Conservation (phyloP, 1,140 invertebrate species). For the Tribolium castaneum region DNA sequence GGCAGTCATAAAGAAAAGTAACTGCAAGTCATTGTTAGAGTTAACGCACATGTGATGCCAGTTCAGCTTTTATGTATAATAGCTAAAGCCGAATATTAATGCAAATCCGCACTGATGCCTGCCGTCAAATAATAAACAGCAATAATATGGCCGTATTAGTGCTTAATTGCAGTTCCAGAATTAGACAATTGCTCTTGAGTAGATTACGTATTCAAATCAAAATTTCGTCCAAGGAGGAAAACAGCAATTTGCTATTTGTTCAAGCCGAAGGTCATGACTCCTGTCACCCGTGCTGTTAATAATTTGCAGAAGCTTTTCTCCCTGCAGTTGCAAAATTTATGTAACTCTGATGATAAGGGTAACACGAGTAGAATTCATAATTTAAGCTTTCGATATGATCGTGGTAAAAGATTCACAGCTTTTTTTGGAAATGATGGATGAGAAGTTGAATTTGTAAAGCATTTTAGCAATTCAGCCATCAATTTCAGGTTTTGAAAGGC, state of each 20-base stretch:
- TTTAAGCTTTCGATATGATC: background rate
- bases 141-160: too few relatives aligned
- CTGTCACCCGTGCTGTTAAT: background rate
- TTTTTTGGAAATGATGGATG: background rate
- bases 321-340: background rate
- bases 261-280: background rate
- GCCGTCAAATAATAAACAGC: too few relatives aligned
- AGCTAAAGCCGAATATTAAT: too few relatives aligned
- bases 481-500: background rate
- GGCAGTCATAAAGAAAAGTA: background rate
- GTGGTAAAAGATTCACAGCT: background rate
- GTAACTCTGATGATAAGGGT: background rate
- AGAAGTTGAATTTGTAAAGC: background rate
- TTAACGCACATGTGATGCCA: background rate
- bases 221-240: too few relatives aligned
- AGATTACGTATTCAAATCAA: too few relatives aligned
- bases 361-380: background rate
- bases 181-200: too few relatives aligned
- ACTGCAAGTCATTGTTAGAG: background rate
- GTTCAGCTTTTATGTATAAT: background rate
- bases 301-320: background rate
- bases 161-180: too few relatives aligned
- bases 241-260: background rate
- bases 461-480: background rate
- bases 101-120: too few relatives aligned